Evolutionary conservation across 2,888 invertebrate species (phyloP), one percentile per base, ranked within the genome.

Genomic region (Thecocarcelia acutangulata): DNA sequence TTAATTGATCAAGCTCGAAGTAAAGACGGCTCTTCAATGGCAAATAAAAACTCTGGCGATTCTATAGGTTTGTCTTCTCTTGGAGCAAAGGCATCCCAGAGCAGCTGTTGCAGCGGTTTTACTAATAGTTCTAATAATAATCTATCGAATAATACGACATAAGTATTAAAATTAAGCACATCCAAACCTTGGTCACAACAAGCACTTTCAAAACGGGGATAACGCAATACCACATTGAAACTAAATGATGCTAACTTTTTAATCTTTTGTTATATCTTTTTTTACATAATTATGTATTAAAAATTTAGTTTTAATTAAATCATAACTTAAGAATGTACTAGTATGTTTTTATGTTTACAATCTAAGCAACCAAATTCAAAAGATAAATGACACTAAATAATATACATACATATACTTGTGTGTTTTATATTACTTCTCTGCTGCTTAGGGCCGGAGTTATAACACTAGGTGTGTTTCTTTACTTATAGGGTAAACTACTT

Each of bases 1-100:
- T 92, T 97, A 66, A 97, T 97, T 94, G 96, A 96, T 93, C 96
- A 96, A 93, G 96, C 96, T n/a, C 93, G 95, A 90, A 95, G 94
- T 91, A 96, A 96, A 91, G 96, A 89, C 52, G 80, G 81, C 42
- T 91, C 94, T 50, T 77, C 78, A 42, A 84, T 85, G 6, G 85
- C 78, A 13, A 86, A 87, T 58, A 86, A 86, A 19, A 86, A 86
- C 33, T 83, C 84, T 17, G 83, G 82, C 8, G 85, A 86, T 54
- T 87, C 88, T 40, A 87, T 88, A 73, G 88, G 89, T 2, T 82
- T 88, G 66, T 86, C 86, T 28, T 87, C 78, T 13, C 68, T 83
- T 33, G 80, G 83, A 33, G 85, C 86, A 77, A 89, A 88, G 73
- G 87, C 88, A 46, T 85, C 89, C 5, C 89, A 88, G 70, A 86